Conservation (phyloP, 2,797 vertebrate species). For the Sebastes steindachneri region DNA sequence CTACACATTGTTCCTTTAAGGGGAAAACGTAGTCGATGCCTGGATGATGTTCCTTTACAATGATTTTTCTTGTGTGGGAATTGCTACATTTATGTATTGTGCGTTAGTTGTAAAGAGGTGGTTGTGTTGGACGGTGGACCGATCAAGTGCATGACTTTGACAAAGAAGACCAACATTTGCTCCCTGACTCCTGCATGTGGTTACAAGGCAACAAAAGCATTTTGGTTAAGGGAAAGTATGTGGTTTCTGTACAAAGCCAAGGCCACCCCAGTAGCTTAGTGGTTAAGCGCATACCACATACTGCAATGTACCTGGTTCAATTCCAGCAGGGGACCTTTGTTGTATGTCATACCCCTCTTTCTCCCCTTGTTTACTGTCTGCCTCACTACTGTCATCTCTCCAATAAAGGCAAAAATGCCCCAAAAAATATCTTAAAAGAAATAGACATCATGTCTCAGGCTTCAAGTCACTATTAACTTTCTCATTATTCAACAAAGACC, state of each 20-base stretch:
- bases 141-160: not conserved
- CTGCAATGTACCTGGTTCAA: not conserved
- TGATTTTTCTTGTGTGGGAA: not conserved
- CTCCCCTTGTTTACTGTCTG: not conserved
- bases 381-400: not conserved
- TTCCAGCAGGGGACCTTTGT: not conserved
- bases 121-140: not conserved
- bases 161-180: not conserved
- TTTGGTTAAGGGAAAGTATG: not conserved
- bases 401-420: not conserved
- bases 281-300: not conserved
- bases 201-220: not conserved
- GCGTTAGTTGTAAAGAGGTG: not conserved
- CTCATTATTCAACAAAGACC: not conserved
- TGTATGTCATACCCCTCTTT: not conserved
- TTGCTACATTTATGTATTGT: not conserved
- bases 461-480: not conserved
- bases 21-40: not conserved
- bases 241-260: not conserved
- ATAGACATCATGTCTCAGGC: not conserved
- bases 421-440: not conserved
- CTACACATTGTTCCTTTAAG: not conserved
- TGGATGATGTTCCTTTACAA: not conserved
- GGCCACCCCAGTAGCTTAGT: not conserved
- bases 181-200: not conserved